phyloP scores from a whole-genome alignment of 2,888 invertebrate species.

The Anorthoa munda region DNA sequence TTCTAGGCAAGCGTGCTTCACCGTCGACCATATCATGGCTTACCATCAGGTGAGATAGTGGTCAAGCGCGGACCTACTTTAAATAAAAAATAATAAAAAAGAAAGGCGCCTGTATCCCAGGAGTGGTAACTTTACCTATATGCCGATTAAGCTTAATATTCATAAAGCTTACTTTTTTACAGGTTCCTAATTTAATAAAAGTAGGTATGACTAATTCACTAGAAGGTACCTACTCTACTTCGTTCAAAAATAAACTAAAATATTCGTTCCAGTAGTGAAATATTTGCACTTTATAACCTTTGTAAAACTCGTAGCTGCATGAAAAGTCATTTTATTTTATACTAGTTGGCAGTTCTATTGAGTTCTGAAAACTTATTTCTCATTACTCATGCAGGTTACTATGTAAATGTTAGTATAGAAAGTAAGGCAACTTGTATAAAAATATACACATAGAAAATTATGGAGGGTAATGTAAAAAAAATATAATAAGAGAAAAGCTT shows the following conservation, averaged over 20 bases:
- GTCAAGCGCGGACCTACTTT: too few relatives aligned
- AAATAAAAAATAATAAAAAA: too few relatives aligned
- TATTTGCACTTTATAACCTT: constrained; percentile 7
- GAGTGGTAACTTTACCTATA: too few relatives aligned
- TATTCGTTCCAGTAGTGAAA: neutral
- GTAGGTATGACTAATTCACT: neutral
- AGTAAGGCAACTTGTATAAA: neutral
- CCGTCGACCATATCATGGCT: too few relatives aligned
- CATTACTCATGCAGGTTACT: neutral
- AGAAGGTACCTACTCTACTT: neutral
- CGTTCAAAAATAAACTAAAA: neutral
- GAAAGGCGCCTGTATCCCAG: too few relatives aligned
- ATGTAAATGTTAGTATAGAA: neutral
- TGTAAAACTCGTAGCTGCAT: neutral
- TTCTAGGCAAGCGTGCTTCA: too few relatives aligned
- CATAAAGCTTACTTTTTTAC: too few relatives aligned
- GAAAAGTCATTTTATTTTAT: constrained; percentile 7
- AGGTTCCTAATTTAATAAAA: too few relatives aligned
- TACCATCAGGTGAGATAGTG: too few relatives aligned
- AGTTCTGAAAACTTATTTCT: neutral
- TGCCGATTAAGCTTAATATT: too few relatives aligned
- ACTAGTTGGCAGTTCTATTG: constrained; percentile 9
- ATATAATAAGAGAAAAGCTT: neutral
- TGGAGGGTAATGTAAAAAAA: neutral
- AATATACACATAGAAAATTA: neutral